These are phyloP conservation scores for Rhopalosiphum nymphaeae DNA, from an alignment of 2,888 invertebrate genomes.

Conservation along the genomic window DNA sequence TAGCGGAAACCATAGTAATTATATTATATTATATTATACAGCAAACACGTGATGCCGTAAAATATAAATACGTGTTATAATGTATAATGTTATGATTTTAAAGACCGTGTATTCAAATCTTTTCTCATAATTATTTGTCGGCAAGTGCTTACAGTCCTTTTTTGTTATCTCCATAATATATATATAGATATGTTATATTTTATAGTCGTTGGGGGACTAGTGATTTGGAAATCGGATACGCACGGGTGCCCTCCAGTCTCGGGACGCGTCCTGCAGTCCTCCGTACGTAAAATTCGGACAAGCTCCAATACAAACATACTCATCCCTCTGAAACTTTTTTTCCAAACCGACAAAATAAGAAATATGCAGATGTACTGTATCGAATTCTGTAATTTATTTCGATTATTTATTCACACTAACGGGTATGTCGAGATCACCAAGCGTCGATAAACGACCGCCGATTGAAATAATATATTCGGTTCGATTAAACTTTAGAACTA, in stretches of 20 bases:
- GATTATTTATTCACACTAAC: neutral
- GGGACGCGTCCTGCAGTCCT: neutral
- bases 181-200: neutral
- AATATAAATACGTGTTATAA: neutral
- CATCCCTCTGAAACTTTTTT: neutral
- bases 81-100: neutral
- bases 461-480: neutral
- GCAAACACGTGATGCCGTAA: neutral
- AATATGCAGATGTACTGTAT: neutral
- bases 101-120: neutral
- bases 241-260: neutral
- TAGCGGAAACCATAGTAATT: neutral
- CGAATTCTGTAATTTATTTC: neutral
- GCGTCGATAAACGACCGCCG: neutral
- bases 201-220: neutral
- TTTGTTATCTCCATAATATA: neutral
- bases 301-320: neutral
- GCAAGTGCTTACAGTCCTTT: neutral
- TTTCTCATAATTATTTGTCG: neutral
- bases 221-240: slow-evolving; percentile 42
- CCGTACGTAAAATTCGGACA: neutral
- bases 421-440: neutral
- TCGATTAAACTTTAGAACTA: neutral
- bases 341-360: neutral
- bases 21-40: neutral